Conservation (phyloP, 2,113 vertebrate species). For the Hypanus sabinus region DNA sequence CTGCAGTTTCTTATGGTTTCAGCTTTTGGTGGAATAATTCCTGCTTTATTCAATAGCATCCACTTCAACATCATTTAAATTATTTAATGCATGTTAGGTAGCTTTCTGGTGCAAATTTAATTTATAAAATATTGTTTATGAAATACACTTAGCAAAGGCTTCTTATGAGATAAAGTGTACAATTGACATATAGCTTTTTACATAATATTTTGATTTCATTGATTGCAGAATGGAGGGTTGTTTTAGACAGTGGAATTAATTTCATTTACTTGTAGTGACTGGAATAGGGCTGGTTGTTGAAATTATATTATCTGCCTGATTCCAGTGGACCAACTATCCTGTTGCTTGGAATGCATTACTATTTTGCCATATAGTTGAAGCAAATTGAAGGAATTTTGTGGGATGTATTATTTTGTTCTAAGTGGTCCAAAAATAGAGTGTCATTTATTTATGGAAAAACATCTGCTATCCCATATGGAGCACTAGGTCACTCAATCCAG, state of each 20-base stretch:
- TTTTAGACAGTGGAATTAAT: too few relatives aligned
- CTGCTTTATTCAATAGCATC: background rate
- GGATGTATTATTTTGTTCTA: background rate
- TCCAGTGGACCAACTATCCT: background rate
- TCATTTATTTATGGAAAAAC: background rate
- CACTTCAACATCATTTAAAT: background rate
- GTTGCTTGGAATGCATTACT: background rate
- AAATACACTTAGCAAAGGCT: background rate
- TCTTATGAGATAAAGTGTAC: background rate
- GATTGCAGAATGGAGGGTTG: background rate
- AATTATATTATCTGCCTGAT: background rate
- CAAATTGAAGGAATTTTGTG: background rate
- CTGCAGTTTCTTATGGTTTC: too few relatives aligned
- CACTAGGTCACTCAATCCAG: background rate
- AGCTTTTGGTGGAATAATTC: background rate
- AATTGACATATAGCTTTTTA: background rate
- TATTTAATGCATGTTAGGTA: background rate
- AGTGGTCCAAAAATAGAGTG: background rate
- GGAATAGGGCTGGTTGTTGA: background rate
- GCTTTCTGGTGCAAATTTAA: background rate
- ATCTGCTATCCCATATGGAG: background rate
- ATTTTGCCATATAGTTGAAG: background rate
- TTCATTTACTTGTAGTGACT: background rate
- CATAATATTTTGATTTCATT: background rate
- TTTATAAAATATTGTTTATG: background rate